These are phyloP conservation scores for Lepidonotus clava DNA, from an alignment of 2,888 invertebrate species.

Conservation along the genomic window DNA sequence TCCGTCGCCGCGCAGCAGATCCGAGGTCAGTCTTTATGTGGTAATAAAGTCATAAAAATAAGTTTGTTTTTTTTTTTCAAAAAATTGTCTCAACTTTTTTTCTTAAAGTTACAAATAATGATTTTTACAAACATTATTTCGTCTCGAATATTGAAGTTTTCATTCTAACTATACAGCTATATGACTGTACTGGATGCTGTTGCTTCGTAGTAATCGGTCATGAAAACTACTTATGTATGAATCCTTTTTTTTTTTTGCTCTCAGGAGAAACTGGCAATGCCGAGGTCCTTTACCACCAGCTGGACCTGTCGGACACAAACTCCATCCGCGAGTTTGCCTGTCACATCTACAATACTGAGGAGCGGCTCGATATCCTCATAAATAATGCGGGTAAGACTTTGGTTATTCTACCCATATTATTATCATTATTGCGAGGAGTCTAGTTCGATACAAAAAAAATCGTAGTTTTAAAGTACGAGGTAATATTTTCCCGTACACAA, in stretches of 20 bases:
- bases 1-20: conserved; percentile 1
- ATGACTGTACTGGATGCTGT: no score
- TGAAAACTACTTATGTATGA: not conserved
- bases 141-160: no score
- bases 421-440: no score
- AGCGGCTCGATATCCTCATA: conserved; percentile 19
- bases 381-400: conserved; percentile 48
- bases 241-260: not conserved
- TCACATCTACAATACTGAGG: not conserved
- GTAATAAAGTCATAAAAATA: not conserved
- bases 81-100: no score
- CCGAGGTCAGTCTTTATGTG: not conserved
- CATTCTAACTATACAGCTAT: no score
- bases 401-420: not conserved
- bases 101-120: no score
- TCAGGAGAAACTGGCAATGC: conserved; percentile 19
- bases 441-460: no score
- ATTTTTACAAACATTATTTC: no score
- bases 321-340: conserved; percentile 20
- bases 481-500: no score
- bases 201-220: not conserved
- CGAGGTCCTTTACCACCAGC: conserved; percentile 15
- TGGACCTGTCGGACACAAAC: conserved; percentile 33
- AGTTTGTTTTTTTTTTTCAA: not conserved
- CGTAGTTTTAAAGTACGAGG: no score